Conservation (phyloP, 2,797 vertebrate species). For the Sternotherus odoratus region DNA sequence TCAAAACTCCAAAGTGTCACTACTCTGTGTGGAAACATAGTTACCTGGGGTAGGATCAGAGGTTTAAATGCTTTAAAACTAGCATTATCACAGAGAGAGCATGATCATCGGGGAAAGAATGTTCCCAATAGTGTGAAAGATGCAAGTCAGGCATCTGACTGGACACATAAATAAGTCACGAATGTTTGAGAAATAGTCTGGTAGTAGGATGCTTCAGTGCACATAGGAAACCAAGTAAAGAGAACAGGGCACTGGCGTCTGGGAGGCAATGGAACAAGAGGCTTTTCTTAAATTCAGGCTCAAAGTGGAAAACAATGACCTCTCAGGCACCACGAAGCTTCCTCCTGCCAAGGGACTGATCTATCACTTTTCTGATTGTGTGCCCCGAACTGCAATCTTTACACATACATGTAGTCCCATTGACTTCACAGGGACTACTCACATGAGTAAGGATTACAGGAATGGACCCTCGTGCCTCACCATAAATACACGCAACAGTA, state of each 20-base stretch:
- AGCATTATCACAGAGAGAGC: background rate
- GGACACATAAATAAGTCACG: constrained; percentile 34
- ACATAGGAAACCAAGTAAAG: background rate
- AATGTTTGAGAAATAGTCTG: constrained; percentile 24
- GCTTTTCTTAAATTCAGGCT: background rate
- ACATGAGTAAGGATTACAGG: background rate
- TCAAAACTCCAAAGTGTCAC: constrained; percentile 77
- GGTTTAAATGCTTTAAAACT: constrained; percentile 25
- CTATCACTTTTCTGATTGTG: background rate
- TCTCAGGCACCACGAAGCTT: background rate
- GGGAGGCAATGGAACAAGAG: background rate
- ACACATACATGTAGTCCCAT: background rate
- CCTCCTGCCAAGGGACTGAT: background rate
- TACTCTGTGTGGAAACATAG: constrained; percentile 69
- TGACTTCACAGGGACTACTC: background rate
- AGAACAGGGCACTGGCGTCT: background rate
- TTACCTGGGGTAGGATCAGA: constrained; percentile 62
- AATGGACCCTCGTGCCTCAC: background rate
- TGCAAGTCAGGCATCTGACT: background rate
- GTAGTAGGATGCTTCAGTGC: constrained; percentile 16
- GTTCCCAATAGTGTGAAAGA: constrained; percentile 41
- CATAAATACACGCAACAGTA: rapidly evolving
- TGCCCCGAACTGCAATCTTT: background rate
- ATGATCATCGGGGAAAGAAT: background rate
- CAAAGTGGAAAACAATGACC: background rate